These are phyloP conservation scores for Catharus ustulatus DNA, from an alignment of 2,797 vertebrate genomes.

Conservation along the genomic window DNA sequence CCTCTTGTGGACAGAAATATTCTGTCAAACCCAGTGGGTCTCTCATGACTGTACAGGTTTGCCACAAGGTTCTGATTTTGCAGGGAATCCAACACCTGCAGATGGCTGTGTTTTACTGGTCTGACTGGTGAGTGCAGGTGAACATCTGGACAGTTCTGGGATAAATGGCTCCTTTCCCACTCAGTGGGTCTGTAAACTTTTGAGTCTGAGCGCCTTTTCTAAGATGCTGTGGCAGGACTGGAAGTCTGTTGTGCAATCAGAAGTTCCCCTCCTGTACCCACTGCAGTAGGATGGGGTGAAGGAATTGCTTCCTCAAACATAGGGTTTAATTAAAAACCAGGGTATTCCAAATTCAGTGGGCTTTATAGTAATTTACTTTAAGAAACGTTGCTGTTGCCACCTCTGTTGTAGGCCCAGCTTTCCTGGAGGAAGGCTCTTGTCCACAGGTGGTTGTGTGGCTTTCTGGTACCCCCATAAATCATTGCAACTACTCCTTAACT, in stretches of 20 bases:
- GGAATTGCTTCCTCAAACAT: background rate
- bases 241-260: background rate
- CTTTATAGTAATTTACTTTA: background rate
- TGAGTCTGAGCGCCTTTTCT: rapidly evolving
- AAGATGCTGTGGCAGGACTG: background rate
- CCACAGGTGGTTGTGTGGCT: background rate
- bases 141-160: background rate
- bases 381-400: background rate
- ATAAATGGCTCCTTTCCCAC: rapidly evolving
- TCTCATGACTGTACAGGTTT: background rate
- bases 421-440: background rate
- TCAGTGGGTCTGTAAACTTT: rapidly evolving
- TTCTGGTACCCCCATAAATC: background rate
- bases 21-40: background rate
- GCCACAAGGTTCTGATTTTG: background rate
- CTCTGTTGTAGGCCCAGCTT: background rate
- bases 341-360: background rate
- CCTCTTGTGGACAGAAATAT: background rate
- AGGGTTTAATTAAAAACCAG: background rate
- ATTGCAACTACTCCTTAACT: background rate
- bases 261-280: background rate
- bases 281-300: background rate
- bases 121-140: background rate
- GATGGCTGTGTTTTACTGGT: background rate
- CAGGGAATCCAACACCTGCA: background rate